Evolutionary conservation across 2,113 vertebrate species (phyloP), one percentile per base, ranked within the genome.

Genomic region (Eclectus roratus): DNA sequence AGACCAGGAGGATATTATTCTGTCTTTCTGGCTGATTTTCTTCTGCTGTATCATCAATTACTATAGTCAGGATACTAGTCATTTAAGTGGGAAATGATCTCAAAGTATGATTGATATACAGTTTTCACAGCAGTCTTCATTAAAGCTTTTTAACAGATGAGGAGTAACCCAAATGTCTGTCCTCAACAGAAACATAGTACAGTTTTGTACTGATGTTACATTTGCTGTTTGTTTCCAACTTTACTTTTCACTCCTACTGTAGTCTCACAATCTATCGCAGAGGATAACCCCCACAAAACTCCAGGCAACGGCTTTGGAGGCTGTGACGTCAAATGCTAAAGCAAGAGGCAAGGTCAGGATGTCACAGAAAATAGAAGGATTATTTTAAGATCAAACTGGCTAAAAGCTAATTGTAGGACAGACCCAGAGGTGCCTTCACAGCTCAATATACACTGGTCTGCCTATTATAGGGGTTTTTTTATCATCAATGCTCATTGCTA

Each of bases 341-440:
- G 72, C 52, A 89, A 93, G 80, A 93, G 20, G 25, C 81, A 94
- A 95, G 91, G 95, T 94, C 56, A 92, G 83, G 50, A 39, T 82
- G 68, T 80, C 80, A 89, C 70, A 95, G 69, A 91, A 96, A 94
- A 97, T 31, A 69, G 81, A 92, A 97, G 39, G 78, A 91, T 81
- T 93, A 97, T 96, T 97, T 96, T 96, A 95, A 96, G 96, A 94
- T 66, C 31, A 78, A 93, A 96, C 82, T 84, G 83, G 70, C 87
- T 96, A 93, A 97, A 97, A 97, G 79, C 79, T 91, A 94, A 91
- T 96, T 95, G 83, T 82, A 95, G 95, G 94, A 82, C 89, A 96
- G 76, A 96, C 66, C 94, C 94, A 96, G 85, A 73, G 74, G 95
- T 94, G 82, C 73, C 66, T 91, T 94, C 69, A 44, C 49, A 97